A percentile compares a stretch with the other conserved stretches of the same genome.
These are phyloP conservation scores for Leptopilina drosophilae DNA, from an alignment of 2,888 invertebrate species.

Conservation along the genomic window DNA sequence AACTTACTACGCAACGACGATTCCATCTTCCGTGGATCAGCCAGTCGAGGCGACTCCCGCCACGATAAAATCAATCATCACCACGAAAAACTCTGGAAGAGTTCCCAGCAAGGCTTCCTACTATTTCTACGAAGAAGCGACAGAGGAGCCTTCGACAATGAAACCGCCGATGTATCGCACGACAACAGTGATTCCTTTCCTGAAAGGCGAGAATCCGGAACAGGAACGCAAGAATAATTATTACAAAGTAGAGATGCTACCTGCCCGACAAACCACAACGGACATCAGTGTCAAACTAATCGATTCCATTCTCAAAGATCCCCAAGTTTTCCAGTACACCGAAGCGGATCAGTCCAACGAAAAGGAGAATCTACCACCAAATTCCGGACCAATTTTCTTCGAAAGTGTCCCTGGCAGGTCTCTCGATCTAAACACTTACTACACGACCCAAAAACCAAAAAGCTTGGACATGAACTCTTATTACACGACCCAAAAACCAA, in stretches of 20 bases:
- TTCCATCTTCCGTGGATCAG: conserved; percentile 67
- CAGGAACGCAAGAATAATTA: conserved; percentile 53
- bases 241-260: conserved; percentile 57
- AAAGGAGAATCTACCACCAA: conserved; percentile 42
- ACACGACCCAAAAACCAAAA: conserved; percentile 40
- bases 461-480: too few relatives aligned
- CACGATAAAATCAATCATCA: conserved; percentile 61
- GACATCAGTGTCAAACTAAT: conserved; percentile 66
- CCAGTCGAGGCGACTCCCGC: conserved; percentile 68
- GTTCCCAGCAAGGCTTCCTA: conserved; percentile 78
- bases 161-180: conserved; percentile 58
- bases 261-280: conserved; percentile 58
- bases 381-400: conserved; percentile 46
- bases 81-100: conserved; percentile 58
- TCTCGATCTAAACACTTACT: conserved; percentile 61
- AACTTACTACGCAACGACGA: conserved; percentile 81
- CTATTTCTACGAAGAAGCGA: conserved; percentile 83
- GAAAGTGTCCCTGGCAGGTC: conserved; percentile 53
- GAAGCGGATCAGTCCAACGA: conserved; percentile 48
- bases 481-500: not conserved
- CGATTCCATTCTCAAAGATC: conserved; percentile 65
- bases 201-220: conserved; percentile 53
- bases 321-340: conserved; percentile 63
- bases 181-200: conserved; percentile 64
- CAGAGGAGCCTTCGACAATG: conserved; percentile 58